Base-by-base conservation (phyloP, 2,888 invertebrate species). In the Drosophila trichaetosa region DNA sequence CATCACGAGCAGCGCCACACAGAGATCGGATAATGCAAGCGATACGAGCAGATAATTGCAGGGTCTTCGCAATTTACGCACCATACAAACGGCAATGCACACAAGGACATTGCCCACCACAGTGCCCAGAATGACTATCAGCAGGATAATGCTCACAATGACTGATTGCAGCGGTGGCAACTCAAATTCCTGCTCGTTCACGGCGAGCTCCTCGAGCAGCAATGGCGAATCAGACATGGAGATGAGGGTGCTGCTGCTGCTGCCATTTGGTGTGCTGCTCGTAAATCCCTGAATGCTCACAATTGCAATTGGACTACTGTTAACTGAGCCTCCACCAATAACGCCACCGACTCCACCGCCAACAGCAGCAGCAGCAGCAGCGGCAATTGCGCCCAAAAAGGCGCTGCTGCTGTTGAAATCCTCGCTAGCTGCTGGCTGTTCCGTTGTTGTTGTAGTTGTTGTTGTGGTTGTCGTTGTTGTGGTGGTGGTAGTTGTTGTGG, bases 1-100 rank as follows among this genome's bases (percentile, higher is more conserved):
- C 99, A 99, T 99, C 72, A 99, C 99, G 87, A 99, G 95, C 56
- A 97, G 95, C 4, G 99, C 98, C 63, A 99, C 99, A 92, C 99
- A 97, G 79, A 99, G 95, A 93, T 99, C 99, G 82, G 99, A 98
- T 75, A 99, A 96, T 70, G 99, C 99, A 90, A 99, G 94, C 52
- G 99, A 99, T 53, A 99, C 98, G 64, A 99, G 95, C 77, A 98
- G 94, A 92, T 98, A 97, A 94, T 98, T 98, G 93, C 97, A 98
- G 59, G 97, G 98, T 87, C 97, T 95, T 90, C 97, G 95, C 89
- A 99, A 94, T 90, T 98, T 97, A 73, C 98, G 95, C 82, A 99
- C 99, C 89, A 98, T 96, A 91, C 98, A 97, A 63, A 99, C 98
- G 67, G 99, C 99, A 40, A 98, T 96, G 93, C 98, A 99, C 85